phyloP scores from a whole-genome alignment of 2,888 invertebrate species.

The Vanessa cardui region DNA sequence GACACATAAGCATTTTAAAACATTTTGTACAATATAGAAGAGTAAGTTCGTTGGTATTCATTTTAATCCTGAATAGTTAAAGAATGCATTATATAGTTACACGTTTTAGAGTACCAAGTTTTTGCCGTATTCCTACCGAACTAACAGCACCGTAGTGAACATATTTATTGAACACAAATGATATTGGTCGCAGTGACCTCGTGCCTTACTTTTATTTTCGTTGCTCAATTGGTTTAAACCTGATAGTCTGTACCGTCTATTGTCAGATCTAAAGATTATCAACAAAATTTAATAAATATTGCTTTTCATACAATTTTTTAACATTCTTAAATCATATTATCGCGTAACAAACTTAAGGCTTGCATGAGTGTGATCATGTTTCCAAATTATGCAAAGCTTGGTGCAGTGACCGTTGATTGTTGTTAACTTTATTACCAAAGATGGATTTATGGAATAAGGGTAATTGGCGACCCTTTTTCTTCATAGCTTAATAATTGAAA shows the following conservation, averaged over 20 bases:
- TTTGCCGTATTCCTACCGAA: conserved; percentile 24
- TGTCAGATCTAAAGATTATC: conserved; percentile 19
- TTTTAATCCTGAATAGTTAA: conserved; percentile 29
- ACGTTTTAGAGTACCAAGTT: conserved; percentile 22
- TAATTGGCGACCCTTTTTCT: conserved; percentile 64
- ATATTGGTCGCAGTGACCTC: conserved; percentile 63
- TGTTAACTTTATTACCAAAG: conserved; percentile 80
- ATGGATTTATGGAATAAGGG: conserved; percentile 69
- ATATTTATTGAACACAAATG: conserved; percentile 41
- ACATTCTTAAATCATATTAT: conserved; percentile 28
- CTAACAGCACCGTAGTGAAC: conserved; percentile 15
- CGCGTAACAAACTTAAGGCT: conserved; percentile 37
- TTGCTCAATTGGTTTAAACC: conserved; percentile 71
- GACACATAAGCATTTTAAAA: conserved; percentile 29
- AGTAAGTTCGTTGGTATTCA: conserved; percentile 33
- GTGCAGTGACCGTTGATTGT: conserved; percentile 67
- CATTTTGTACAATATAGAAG: conserved; percentile 35
- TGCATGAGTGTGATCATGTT: conserved; percentile 33
- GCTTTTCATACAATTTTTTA: conserved; percentile 35
- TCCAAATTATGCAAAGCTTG: conserved; percentile 48
- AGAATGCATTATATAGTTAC: conserved; percentile 20
- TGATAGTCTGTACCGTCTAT: conserved; percentile 61
- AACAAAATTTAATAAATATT: conserved; percentile 40
- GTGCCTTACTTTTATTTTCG: conserved; percentile 76
- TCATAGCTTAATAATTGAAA: conserved; percentile 74